phyloP scores from a whole-genome alignment of 2,888 invertebrate genomes.

The Tanytarsus gracilentus region DNA sequence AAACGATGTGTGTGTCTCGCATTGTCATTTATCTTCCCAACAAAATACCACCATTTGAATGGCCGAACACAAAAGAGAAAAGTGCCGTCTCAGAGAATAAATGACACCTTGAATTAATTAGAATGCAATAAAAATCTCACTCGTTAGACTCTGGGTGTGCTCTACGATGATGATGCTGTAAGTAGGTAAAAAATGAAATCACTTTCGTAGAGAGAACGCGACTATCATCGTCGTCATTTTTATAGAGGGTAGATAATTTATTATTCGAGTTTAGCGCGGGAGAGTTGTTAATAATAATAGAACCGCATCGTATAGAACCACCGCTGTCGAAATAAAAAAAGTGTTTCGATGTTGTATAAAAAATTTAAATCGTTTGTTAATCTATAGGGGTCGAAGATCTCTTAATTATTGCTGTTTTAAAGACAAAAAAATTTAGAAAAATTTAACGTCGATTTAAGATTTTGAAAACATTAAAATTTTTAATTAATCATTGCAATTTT shows the following conservation, averaged over 20 bases:
- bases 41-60: slow-evolving; percentile 8
- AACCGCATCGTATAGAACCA: slow-evolving; percentile 4
- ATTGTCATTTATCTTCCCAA: slow-evolving; percentile 26
- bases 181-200: slow-evolving; percentile 23
- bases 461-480: too few relatives aligned
- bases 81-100: slow-evolving; percentile 1
- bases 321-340: background rate
- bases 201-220: background rate
- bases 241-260: slow-evolving; percentile 17
- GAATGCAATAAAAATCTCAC: slow-evolving; percentile 26
- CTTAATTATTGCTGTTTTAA: too few relatives aligned
- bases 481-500: too few relatives aligned
- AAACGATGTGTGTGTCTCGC: slow-evolving; percentile 24
- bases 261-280: slow-evolving; percentile 25
- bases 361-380: too few relatives aligned
- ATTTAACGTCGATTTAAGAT: too few relatives aligned
- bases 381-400: too few relatives aligned
- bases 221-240: slow-evolving; percentile 26
- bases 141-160: slow-evolving; percentile 9
- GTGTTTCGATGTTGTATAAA: background rate
- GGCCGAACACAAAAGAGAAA: background rate
- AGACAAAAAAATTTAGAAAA: background rate
- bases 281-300: slow-evolving; percentile 16
- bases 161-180: slow-evolving; percentile 2
- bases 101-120: slow-evolving; percentile 25